These are phyloP conservation scores for Plectus sambesii DNA, from an alignment of 1,140 invertebrate species.

Conservation along the genomic window DNA sequence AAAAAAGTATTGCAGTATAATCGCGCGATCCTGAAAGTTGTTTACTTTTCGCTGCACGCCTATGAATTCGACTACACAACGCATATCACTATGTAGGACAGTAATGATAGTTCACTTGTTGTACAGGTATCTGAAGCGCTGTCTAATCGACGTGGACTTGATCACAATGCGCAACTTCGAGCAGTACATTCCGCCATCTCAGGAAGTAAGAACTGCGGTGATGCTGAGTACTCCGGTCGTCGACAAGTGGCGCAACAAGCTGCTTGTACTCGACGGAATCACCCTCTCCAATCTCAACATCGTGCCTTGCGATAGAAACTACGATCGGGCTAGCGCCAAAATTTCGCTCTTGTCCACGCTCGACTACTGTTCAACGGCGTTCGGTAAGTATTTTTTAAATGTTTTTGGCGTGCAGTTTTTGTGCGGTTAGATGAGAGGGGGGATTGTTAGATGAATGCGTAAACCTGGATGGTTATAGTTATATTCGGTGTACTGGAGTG, in stretches of 20 bases:
- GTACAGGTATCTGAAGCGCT: conserved; percentile 63
- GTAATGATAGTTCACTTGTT: too few species aligned
- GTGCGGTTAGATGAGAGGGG: not conserved
- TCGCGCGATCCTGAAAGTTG: too few species aligned
- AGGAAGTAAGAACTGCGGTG: conserved; percentile 4
- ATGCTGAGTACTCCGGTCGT: conserved; percentile 5
- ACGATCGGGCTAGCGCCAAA: conserved; percentile 52
- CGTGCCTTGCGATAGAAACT: conserved; percentile 22
- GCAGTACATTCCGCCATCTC: conserved; percentile 67
- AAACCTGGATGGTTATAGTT: too few species aligned
- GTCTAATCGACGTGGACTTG: conserved; percentile 75
- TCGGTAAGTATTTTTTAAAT: conserved; percentile 67
- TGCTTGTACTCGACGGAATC: conserved; percentile 72
- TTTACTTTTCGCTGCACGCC: too few species aligned
- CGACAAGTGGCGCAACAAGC: conserved; percentile 22
- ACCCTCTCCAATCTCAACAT: conserved; percentile 79
- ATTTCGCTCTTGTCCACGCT: conserved; percentile 69
- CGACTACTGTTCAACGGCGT: conserved; percentile 76
- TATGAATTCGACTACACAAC: conserved; percentile 12
- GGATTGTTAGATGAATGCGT: too few species aligned
- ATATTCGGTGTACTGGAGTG: too few species aligned
- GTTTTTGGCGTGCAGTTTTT: conserved; percentile 11
- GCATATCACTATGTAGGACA: too few species aligned
- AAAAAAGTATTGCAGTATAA: too few species aligned
- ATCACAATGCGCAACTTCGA: conserved; percentile 72